Evolutionary conservation across 2,113 vertebrate species (phyloP).

Genomic region (Dasyprocta punctata): DNA sequence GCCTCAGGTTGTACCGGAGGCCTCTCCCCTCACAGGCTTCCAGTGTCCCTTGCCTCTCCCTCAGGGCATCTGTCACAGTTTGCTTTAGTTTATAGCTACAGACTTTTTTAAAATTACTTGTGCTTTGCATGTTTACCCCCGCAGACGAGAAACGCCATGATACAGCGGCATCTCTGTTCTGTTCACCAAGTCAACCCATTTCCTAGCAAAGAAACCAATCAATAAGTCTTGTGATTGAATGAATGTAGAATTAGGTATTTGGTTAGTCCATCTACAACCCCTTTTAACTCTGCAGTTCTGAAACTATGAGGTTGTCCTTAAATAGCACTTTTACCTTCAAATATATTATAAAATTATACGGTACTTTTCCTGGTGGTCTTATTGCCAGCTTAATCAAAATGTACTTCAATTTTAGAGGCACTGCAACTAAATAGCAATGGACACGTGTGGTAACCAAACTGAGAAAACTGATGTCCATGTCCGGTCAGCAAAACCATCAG

Average conservation of each 20-base stretch:
- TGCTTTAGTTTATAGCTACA: background rate
- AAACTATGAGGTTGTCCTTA: background rate
- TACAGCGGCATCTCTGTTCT: background rate
- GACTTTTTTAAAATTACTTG: background rate
- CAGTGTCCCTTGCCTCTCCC: background rate
- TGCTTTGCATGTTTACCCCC: background rate
- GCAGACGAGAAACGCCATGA: background rate
- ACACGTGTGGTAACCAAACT: background rate
- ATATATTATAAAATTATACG: background rate
- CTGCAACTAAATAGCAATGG: background rate
- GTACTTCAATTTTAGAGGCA: background rate
- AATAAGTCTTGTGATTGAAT: background rate
- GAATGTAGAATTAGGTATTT: background rate
- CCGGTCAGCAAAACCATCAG: background rate
- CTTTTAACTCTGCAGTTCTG: slow-evolving; percentile 28
- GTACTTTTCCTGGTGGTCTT: background rate
- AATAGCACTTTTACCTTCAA: background rate
- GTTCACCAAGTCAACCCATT: background rate
- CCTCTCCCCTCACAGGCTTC: background rate
- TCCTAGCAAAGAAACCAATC: background rate
- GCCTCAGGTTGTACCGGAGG: background rate
- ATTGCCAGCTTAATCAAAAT: background rate
- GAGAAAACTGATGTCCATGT: background rate
- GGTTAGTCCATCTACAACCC: background rate
- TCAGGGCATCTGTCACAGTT: background rate